Evolutionary conservation across 2,888 invertebrate species (phyloP).

Genomic region (Octodonta nipae): DNA sequence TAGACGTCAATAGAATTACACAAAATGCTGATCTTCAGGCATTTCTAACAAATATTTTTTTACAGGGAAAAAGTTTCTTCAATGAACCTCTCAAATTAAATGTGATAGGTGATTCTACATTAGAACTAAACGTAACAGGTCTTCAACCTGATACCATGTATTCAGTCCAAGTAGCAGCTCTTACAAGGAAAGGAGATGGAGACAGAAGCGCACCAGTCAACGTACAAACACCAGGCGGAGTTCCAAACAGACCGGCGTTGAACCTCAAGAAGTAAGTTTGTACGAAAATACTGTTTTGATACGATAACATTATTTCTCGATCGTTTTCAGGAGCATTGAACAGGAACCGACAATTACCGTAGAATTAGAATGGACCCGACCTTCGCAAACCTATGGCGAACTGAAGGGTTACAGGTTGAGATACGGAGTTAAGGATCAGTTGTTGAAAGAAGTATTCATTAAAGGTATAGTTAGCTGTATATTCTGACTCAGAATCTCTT

Average conservation of each 20-base stretch:
- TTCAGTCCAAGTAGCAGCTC: constrained; percentile 84
- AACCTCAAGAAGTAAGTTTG: constrained; percentile 27
- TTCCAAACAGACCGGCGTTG: constrained; percentile 72
- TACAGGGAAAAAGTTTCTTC: constrained; percentile 61
- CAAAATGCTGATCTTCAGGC: too few relatives aligned
- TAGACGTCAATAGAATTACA: too few relatives aligned
- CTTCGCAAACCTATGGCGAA: constrained; percentile 78
- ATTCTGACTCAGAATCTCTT: neutral
- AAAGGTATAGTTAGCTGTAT: constrained; percentile 35
- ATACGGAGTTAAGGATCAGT: constrained; percentile 76
- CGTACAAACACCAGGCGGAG: constrained; percentile 85
- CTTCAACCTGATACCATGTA: constrained; percentile 93
- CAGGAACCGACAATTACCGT: constrained; percentile 79
- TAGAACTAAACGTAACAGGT: constrained; percentile 73
- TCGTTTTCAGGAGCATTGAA: constrained; percentile 63
- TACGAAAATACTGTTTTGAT: too few relatives aligned
- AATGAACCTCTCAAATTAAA: constrained; percentile 81
- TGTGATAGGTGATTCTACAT: constrained; percentile 62
- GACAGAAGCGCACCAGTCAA: constrained; percentile 74
- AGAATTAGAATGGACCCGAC: constrained; percentile 84
- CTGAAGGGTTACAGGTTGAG: constrained; percentile 74
- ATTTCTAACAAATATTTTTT: constrained; percentile 5
- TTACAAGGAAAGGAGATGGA: constrained; percentile 94
- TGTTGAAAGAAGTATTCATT: constrained; percentile 57
- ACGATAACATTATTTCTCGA: too few relatives aligned